Conservation (phyloP, 2,113 vertebrate species). For the Pelecanoides urinatrix region DNA sequence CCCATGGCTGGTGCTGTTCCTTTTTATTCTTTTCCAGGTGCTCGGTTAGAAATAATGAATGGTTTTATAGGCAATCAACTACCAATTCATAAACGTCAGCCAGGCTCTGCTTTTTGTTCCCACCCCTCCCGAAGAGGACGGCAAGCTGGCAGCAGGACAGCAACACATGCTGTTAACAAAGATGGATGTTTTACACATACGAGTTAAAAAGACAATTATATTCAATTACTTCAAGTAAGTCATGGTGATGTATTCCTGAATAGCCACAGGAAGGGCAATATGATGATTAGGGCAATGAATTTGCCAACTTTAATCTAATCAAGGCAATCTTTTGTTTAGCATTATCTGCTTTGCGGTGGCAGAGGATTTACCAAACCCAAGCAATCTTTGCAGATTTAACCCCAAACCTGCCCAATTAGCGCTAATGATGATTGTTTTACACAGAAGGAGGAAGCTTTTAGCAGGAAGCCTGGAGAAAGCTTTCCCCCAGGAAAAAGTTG, state of each 20-base stretch:
- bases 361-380: conserved; percentile 58
- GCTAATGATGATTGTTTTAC: background rate
- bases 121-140: conserved; percentile 11
- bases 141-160: conserved; percentile 51
- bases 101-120: conserved; percentile 45
- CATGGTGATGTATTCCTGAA: conserved; percentile 57
- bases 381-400: conserved; percentile 47
- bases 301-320: conserved; percentile 60
- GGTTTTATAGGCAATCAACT: conserved; percentile 57
- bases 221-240: conserved; percentile 68
- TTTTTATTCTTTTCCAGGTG: conserved; percentile 53
- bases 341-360: conserved; percentile 53
- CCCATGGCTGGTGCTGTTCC: background rate
- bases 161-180: conserved; percentile 4
- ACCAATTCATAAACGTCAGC: conserved; percentile 59
- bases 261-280: conserved; percentile 24
- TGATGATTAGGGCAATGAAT: conserved; percentile 59
- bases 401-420: conserved; percentile 37
- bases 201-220: conserved; percentile 64
- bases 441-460: background rate
- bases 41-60: conserved; percentile 59
- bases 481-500: background rate
- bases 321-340: conserved; percentile 49
- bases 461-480: background rate
- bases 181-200: conserved; percentile 59